These are phyloP conservation scores for Mamestra brassicae DNA, from an alignment of 2,888 invertebrate species.

Conservation along the genomic window DNA sequence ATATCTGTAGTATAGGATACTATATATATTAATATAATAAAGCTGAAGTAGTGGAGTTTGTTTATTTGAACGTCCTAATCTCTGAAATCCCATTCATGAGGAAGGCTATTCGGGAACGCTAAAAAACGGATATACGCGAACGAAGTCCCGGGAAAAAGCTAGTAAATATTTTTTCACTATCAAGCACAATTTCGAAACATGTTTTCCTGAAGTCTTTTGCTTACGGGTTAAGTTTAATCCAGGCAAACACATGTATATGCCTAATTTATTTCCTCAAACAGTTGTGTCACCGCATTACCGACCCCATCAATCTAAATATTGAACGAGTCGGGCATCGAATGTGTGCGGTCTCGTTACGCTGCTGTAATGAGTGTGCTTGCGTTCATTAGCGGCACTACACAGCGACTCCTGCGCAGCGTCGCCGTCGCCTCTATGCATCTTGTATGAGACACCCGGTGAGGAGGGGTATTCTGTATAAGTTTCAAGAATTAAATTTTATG, in stretches of 20 bases:
- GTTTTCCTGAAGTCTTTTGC: no score
- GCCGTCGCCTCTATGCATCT: slow-evolving; percentile 84
- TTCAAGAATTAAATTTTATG: no score
- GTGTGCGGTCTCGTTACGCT: slow-evolving; percentile 78
- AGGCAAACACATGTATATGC: slow-evolving; percentile 16
- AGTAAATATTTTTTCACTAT: no score
- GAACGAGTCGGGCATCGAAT: slow-evolving; percentile 56
- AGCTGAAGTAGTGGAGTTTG: no score
- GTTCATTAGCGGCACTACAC: slow-evolving; percentile 84
- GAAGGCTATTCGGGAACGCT: no score
- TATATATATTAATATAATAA: no score
- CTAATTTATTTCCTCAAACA: slow-evolving; percentile 27
- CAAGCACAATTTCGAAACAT: no score
- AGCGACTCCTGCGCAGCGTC: slow-evolving; percentile 73
- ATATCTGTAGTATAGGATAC: no score
- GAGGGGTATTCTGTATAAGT: slow-evolving; percentile 70
- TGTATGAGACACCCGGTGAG: slow-evolving; percentile 85
- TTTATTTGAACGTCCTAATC: no score
- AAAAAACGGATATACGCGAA: no score
- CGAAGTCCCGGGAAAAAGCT: no score
- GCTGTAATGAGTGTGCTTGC: slow-evolving; percentile 82
- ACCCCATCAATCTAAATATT: slow-evolving; percentile 65
- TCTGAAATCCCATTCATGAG: no score
- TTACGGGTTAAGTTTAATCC: not conserved
- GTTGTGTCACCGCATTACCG: slow-evolving; percentile 42